A percentile compares a stretch with the other conserved stretches of the same genome.
phyloP scores from a whole-genome alignment of 2,797 vertebrate genomes.

The Poeciliopsis paucimaculata region DNA sequence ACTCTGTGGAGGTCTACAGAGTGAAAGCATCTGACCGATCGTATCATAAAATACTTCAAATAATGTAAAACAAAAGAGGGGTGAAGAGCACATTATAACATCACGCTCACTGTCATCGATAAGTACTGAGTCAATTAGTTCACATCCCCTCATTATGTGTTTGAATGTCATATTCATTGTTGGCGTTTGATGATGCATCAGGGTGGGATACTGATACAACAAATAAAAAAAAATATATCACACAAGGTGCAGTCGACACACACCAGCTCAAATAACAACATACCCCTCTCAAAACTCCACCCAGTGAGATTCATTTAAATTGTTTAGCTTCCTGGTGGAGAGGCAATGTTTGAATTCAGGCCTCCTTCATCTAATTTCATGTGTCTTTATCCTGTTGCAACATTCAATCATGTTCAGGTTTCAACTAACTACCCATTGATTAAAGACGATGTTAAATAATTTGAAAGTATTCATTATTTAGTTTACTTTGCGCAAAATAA shows the following conservation, averaged over 20 bases:
- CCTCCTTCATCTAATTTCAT: neutral
- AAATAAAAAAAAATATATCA: neutral
- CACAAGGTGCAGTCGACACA: neutral
- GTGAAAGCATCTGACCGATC: too few species aligned
- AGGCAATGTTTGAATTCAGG: neutral
- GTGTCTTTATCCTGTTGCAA: neutral
- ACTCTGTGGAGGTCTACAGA: too few species aligned
- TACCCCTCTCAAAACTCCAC: neutral
- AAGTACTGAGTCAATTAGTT: neutral
- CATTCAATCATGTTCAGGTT: neutral
- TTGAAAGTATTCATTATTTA: neutral
- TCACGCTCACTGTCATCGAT: neutral
- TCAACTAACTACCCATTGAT: neutral
- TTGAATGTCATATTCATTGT: neutral
- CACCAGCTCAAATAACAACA: neutral
- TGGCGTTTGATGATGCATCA: neutral
- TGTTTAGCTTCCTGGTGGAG: neutral
- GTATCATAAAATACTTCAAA: too few species aligned
- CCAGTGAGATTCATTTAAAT: neutral
- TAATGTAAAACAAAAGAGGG: too few species aligned
- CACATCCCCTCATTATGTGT: neutral
- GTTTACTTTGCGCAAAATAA: neutral
- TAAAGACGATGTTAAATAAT: neutral
- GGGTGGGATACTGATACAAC: neutral
- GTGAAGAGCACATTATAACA: too few species aligned